phyloP scores from a whole-genome alignment of 1,140 invertebrate species.

The Samia ricini region DNA sequence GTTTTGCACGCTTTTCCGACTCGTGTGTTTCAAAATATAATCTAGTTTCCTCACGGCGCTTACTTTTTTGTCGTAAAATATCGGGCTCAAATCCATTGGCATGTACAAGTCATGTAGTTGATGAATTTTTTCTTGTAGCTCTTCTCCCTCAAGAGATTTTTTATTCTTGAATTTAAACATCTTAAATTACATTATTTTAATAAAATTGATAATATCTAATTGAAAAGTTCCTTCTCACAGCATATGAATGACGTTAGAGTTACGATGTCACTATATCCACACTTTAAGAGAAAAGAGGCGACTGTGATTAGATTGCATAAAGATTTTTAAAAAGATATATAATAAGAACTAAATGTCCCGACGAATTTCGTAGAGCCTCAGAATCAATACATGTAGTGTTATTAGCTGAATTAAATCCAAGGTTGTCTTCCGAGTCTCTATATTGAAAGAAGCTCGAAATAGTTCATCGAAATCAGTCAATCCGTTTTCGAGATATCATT shows the following conservation, averaged over 20 bases:
- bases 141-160: conserved; percentile 5
- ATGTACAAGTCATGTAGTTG: conserved; percentile 25
- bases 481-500: too few relatives aligned
- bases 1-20: conserved; percentile 26
- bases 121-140: conserved; percentile 30
- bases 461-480: too few relatives aligned
- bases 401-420: too few relatives aligned
- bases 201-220: too few relatives aligned
- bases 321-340: neutral
- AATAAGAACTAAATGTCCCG: too few relatives aligned
- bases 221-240: too few relatives aligned
- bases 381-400: too few relatives aligned
- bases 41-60: conserved; percentile 26
- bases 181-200: neutral
- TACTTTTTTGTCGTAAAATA: conserved; percentile 32
- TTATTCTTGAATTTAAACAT: neutral
- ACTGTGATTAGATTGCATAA: neutral
- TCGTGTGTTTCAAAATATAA: conserved; percentile 26
- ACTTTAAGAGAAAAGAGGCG: neutral
- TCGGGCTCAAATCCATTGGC: conserved; percentile 34
- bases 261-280: neutral
- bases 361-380: too few relatives aligned
- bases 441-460: too few relatives aligned
- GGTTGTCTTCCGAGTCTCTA: too few relatives aligned
- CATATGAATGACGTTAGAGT: neutral